A percentile compares a stretch with the other conserved stretches of the same genome.
Evolutionary conservation across 2,888 invertebrate species (phyloP).

Genomic region (Cheilosia scutellata): DNA sequence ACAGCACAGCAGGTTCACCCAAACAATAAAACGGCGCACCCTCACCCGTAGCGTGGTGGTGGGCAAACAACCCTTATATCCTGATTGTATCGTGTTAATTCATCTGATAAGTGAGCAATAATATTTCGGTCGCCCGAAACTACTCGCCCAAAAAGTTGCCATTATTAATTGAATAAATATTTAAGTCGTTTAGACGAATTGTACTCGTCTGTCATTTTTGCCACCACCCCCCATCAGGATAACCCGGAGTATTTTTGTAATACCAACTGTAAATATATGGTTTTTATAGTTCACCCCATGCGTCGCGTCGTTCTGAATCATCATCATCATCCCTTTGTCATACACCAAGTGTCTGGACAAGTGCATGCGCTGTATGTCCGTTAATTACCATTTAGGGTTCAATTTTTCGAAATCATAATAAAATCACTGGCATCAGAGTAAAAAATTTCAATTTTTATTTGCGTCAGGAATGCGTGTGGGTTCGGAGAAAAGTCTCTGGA

Average conservation of each 20-base stretch:
- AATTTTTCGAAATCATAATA: conserved; percentile 60
- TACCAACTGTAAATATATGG: conserved; percentile 51
- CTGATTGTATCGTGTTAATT: conserved; percentile 79
- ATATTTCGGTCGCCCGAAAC: conserved; percentile 76
- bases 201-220: conserved; percentile 23
- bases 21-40: conserved; percentile 43
- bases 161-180: conserved; percentile 76
- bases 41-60: neutral
- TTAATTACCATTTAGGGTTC: conserved; percentile 66
- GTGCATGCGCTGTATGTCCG: neutral
- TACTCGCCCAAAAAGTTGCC: conserved; percentile 28
- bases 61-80: conserved; percentile 32
- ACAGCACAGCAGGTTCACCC: conserved; percentile 72
- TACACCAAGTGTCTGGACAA: neutral
- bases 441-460: conserved; percentile 47
- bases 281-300: neutral
- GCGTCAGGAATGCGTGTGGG: conserved; percentile 39
- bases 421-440: conserved; percentile 43
- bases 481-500: conserved; percentile 35
- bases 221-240: neutral
- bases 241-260: conserved; percentile 25
- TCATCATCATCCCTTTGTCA: conserved; percentile 15
- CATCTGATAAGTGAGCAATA: conserved; percentile 83
- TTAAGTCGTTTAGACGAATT: conserved; percentile 69
- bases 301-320: no score